Conservation (phyloP, 1,140 invertebrate species). For the fruit fly (Drosophila melanogaster) region Release_6_plus_ISO1_MT NT_033777.3:31045001-31045500, state of each 20-base stretch:
- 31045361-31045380: neutral
- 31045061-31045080: neutral
- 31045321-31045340: neutral
- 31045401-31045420: neutral
- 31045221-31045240: neutral
- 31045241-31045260: neutral
- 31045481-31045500: neutral
- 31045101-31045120: neutral
- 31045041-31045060: neutral
- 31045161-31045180: neutral
- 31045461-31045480: neutral
- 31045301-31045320: neutral
- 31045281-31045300: neutral
- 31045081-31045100: neutral
- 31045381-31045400: neutral
- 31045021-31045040: neutral
- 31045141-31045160: neutral
- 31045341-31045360: neutral
- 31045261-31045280: neutral
- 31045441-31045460: neutral
- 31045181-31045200: neutral
- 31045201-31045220: neutral
- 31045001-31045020: neutral
- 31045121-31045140: neutral
- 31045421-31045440: neutral